Base-by-base conservation (phyloP, 1,140 invertebrate species). In the Heterodera schachtii region DNA sequence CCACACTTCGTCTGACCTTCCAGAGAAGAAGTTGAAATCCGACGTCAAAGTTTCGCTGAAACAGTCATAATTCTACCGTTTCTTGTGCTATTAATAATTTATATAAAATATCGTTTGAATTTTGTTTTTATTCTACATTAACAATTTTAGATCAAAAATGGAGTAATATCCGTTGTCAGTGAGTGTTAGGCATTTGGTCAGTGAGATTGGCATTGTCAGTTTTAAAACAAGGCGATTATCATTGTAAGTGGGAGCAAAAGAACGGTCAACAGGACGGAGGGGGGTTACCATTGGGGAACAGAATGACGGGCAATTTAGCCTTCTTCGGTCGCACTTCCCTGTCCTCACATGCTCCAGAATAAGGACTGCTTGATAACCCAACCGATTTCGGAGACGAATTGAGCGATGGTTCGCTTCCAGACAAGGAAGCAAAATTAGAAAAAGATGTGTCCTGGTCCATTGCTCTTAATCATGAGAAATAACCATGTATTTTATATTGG, bases 381-480 rank as follows among this genome's bases (percentile, higher is more conserved):
- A 60, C 13, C 1, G 57, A 60, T 16, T 60, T 60, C 16, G 57
- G 19, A 57, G 74, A 74, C 11, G 80, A 78, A 19, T 80, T 47
- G 9, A 66, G 49, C 16, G 81, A 82, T 46, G 80, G 78, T 43
- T 82, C 81, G 19, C 60, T 81, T 11, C 44, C 46, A n/a, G 81
- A 80, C 41, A 82, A 31, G 13, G 67, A 66, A 9, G 77, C 80
- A 81, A 82, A 82, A 44, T 70, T 82, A 0, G 81, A 73, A 47
- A 82, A 82, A 8, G 81, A 82, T 44, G 66, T 82, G 67, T 82
- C 46, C 47, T 47, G 43, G 44, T 83, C 77, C 47, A 78, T 81
- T 21, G 66, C 78, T 46, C 77, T 82, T 46, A 82, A 82, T 16
- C 7, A 19, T 1, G 41, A 19, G 43, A 79, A 11, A 44, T 19